These are phyloP conservation scores for Imbricaverruca yamaguchii DNA, from an alignment of 2,888 invertebrate species.

Conservation along the genomic window DNA sequence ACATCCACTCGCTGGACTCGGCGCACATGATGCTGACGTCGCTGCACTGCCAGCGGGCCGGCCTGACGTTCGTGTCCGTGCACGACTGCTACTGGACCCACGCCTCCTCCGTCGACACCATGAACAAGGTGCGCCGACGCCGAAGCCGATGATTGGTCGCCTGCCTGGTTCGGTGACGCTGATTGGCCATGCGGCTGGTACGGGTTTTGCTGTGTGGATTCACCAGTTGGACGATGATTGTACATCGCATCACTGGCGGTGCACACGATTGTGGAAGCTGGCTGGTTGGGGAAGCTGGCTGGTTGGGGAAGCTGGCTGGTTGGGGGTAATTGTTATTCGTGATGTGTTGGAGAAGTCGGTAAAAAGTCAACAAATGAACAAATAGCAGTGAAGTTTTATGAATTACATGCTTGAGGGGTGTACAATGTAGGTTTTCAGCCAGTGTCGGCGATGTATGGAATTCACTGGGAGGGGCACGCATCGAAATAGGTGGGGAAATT, in stretches of 20 bases:
- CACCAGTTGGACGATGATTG: background rate
- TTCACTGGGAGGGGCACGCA: too few relatives aligned
- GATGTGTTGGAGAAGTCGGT: background rate
- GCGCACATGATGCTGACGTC: conserved; percentile 99
- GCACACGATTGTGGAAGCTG: background rate
- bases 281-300: background rate
- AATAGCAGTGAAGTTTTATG: too few relatives aligned
- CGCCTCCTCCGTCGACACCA: conserved; percentile 68
- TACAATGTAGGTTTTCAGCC: too few relatives aligned
- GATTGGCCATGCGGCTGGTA: background rate
- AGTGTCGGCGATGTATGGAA: too few relatives aligned
- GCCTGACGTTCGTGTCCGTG: conserved; percentile 88
- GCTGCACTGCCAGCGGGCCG: conserved; percentile 69
- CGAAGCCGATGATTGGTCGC: background rate
- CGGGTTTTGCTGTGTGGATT: background rate
- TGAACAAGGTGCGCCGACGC: conserved; percentile 65
- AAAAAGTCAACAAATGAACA: too few relatives aligned
- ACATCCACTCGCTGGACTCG: conserved; percentile 96
- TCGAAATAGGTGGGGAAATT: too few relatives aligned
- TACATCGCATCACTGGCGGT: background rate
- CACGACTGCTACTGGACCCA: conserved; percentile 99
- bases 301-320: background rate
- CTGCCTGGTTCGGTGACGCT: background rate
- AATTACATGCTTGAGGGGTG: too few relatives aligned
- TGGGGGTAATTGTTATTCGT: background rate